A percentile compares a stretch with the other conserved stretches of the same genome.
phyloP scores from a whole-genome alignment of 1,140 invertebrate species.

The Drosophila tristis region DNA sequence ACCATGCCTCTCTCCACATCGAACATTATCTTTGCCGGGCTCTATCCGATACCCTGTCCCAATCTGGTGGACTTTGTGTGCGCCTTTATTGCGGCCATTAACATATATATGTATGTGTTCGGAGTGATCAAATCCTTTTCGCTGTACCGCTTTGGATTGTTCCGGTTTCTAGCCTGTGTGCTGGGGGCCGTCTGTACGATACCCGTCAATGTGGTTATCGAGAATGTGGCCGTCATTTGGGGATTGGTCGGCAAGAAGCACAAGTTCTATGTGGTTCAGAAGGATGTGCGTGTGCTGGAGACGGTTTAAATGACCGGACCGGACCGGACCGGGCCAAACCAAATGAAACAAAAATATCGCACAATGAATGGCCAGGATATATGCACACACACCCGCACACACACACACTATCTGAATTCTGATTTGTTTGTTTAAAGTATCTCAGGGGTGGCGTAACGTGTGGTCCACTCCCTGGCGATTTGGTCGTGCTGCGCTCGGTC shows the following conservation, averaged over 20 bases:
- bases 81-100: conserved; percentile 95
- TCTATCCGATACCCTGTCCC: conserved; percentile 95
- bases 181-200: conserved; percentile 94
- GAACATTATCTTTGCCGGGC: conserved; percentile 92
- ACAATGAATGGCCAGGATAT: conserved; percentile 38
- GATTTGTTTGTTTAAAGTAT: too few species aligned
- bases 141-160: conserved; percentile 92
- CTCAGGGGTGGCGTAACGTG: conserved; percentile 95
- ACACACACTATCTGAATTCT: conserved; percentile 40
- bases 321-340: conserved; percentile 4
- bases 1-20: conserved; percentile 96
- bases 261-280: conserved; percentile 98
- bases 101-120: conserved; percentile 98
- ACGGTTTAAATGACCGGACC: conserved; percentile 53
- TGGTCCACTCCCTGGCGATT: conserved; percentile 96
- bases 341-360: conserved; percentile 38
- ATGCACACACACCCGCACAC: background rate
- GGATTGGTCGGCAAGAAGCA: conserved; percentile 96
- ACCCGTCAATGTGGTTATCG: conserved; percentile 95
- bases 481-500: conserved; percentile 93
- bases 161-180: conserved; percentile 92
- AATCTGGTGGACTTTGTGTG: conserved; percentile 93
- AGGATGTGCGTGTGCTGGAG: conserved; percentile 88
- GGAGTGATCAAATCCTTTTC: conserved; percentile 98
- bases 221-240: conserved; percentile 97